A percentile compares a stretch with the other conserved stretches of the same genome.
Conservation (phyloP, 2,888 invertebrate genomes). For the Dichetophora obliterata region DNA sequence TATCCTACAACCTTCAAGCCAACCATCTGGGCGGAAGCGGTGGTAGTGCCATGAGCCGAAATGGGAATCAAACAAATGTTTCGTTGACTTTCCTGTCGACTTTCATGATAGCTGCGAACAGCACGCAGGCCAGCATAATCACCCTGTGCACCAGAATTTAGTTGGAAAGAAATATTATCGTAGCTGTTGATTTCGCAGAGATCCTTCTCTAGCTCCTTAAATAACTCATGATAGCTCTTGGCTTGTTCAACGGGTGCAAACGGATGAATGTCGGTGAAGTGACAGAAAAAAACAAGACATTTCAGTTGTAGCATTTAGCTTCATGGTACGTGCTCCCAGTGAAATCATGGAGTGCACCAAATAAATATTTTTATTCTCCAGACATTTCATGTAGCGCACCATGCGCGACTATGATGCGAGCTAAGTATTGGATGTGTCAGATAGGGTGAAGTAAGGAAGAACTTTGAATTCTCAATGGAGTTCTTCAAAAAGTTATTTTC, state of each 20-base stretch:
- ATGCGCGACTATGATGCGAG: conserved; percentile 91
- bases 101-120: conserved; percentile 94
- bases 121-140: conserved; percentile 97
- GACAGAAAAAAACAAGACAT: conserved; percentile 97
- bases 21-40: conserved; percentile 99
- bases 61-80: conserved; percentile 97
- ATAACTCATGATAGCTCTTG: conserved; percentile 89
- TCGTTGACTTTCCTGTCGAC: conserved; percentile 82
- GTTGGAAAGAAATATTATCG: conserved; percentile 96
- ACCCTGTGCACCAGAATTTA: conserved; percentile 97
- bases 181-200: conserved; percentile 98
- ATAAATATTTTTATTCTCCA: conserved; percentile 98
- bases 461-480: conserved; percentile 77
- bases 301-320: conserved; percentile 97
- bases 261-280: conserved; percentile 96
- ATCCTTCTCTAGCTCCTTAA: conserved; percentile 91
- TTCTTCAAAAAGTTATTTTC: conserved; percentile 70
- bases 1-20: too few species aligned
- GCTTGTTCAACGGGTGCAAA: conserved; percentile 95
- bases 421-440: conserved; percentile 94
- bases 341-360: conserved; percentile 99
- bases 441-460: conserved; percentile 84
- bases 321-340: conserved; percentile 99
- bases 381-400: conserved; percentile 96
- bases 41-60: conserved; percentile 99